A percentile compares a stretch with the other conserved stretches of the same genome.
Evolutionary conservation across 2,797 vertebrate species (phyloP).

Genomic region (Salarias fasciatus): DNA sequence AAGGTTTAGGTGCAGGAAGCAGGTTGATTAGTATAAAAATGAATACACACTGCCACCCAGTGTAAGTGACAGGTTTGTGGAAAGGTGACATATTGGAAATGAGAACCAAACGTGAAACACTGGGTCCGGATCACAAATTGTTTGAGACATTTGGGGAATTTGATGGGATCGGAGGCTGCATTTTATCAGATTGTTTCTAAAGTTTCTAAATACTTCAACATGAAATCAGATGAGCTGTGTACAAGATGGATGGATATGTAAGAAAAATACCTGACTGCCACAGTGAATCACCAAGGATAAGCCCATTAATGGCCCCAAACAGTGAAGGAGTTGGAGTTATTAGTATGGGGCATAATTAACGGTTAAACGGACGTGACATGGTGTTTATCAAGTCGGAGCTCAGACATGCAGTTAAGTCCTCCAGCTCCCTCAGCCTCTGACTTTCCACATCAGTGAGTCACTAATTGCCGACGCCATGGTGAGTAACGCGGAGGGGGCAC

Average conservation of each 20-base stretch:
- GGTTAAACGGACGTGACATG: constrained; percentile 13
- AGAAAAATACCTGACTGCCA: no score
- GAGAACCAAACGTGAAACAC: no score
- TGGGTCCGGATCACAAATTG: no score
- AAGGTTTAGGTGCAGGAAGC: constrained; percentile 4
- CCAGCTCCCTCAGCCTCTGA: constrained; percentile 20
- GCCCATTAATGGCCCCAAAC: constrained; percentile 19
- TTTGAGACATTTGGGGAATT: no score
- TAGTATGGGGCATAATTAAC: constrained; percentile 27
- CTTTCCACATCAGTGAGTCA: constrained; percentile 55
- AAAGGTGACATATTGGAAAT: constrained; percentile 6
- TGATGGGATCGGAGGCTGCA: no score
- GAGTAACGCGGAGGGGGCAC: constrained; percentile 29
- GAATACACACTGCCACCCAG: constrained; percentile 76
- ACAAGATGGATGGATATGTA: no score
- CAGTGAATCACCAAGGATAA: constrained; percentile 14
- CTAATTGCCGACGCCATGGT: constrained; percentile 38
- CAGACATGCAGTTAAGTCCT: constrained; percentile 13
- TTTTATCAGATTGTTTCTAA: no score
- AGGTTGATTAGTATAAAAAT: constrained; percentile 25
- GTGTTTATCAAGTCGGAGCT: constrained; percentile 19
- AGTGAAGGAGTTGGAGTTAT: neutral
- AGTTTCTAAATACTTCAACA: no score
- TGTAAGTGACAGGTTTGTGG: constrained; percentile 55
- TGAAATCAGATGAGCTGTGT: no score